A percentile compares a stretch with the other conserved stretches of the same genome.
Evolutionary conservation across 2,797 vertebrate genomes (phyloP).

Genomic region (Chrysocyon brachyurus): DNA sequence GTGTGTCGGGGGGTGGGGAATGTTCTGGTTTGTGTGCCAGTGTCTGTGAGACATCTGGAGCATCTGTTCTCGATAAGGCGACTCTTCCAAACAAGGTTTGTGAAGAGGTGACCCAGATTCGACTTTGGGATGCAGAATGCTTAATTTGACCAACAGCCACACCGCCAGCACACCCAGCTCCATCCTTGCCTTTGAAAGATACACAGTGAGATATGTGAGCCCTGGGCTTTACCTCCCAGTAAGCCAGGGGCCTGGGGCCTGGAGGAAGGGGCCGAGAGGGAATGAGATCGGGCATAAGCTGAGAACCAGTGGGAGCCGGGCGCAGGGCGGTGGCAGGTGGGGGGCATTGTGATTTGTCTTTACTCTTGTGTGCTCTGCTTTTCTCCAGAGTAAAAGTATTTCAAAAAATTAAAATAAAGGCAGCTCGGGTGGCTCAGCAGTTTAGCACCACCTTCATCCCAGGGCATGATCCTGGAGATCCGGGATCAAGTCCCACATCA

Average conservation of each 20-base stretch:
- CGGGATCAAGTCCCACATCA: no score
- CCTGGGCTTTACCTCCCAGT: background rate
- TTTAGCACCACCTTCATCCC: no score
- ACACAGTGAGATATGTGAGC: background rate
- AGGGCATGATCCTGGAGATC: no score
- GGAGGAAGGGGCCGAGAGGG: no score
- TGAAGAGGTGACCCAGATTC: background rate
- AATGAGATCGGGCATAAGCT: background rate
- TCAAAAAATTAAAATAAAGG: background rate
- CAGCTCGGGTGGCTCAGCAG: no score
- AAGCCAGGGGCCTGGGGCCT: fast-evolving
- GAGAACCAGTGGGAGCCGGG: background rate
- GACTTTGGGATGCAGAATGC: background rate
- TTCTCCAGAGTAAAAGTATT: background rate
- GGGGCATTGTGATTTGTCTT: background rate
- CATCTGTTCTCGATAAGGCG: background rate
- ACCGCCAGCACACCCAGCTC: fast-evolving
- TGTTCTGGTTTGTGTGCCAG: background rate
- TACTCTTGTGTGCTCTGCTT: background rate
- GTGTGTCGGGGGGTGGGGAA: fast-evolving
- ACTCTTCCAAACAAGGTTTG: background rate
- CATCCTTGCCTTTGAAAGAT: background rate
- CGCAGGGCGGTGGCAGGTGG: background rate
- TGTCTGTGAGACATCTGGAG: background rate
- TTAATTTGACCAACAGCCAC: background rate